These are phyloP conservation scores for Cryptoprocta ferox DNA, from an alignment of 2,797 vertebrate species.

Conservation along the genomic window DNA sequence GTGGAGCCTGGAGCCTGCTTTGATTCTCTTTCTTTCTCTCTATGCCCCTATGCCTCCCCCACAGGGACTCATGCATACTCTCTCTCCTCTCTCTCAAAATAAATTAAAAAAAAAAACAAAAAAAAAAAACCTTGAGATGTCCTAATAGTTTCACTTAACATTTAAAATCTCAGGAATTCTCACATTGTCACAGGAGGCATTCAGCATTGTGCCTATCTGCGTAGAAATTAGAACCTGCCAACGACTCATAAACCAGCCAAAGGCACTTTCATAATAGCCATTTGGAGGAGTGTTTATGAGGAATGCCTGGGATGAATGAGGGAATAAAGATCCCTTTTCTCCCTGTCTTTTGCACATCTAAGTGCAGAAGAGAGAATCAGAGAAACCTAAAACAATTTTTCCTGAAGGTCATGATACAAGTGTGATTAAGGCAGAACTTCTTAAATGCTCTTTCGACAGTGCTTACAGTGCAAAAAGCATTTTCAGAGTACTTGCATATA, in stretches of 20 bases:
- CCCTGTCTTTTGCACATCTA: background rate
- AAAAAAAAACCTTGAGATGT: background rate
- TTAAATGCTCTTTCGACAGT: background rate
- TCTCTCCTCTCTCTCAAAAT: too few relatives aligned
- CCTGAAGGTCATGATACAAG: background rate
- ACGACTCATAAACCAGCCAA: background rate
- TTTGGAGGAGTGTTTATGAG: background rate
- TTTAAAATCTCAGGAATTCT: conserved; percentile 1
- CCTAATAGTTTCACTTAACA: background rate
- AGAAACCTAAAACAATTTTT: background rate
- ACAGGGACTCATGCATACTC: too few relatives aligned
- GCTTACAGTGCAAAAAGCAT: background rate
- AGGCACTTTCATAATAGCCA: background rate
- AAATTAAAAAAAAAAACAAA: too few relatives aligned
- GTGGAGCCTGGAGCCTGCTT: too few relatives aligned
- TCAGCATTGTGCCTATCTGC: background rate
- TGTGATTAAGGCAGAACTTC: background rate
- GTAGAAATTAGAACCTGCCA: background rate
- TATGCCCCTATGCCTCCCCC: too few relatives aligned
- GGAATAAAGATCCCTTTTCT: background rate
- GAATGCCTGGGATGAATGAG: background rate
- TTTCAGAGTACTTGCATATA: background rate
- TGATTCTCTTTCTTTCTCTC: too few relatives aligned
- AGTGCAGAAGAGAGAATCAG: background rate
- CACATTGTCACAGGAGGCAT: background rate